Conservation (phyloP, 2,797 vertebrate genomes). For the Dromococcyx pavoninus region DNA sequence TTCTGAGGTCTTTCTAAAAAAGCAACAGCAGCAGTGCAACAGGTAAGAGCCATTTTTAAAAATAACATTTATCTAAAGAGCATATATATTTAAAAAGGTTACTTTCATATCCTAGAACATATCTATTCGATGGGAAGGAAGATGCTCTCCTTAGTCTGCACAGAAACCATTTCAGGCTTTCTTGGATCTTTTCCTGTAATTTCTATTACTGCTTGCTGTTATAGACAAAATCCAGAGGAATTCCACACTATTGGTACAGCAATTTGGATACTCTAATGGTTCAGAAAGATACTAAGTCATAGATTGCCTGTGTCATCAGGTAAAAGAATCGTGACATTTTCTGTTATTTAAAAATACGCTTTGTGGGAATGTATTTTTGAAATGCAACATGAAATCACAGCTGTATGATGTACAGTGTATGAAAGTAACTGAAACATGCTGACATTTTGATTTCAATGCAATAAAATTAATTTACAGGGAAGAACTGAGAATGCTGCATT, state of each 20-base stretch:
- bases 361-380: conserved; percentile 1
- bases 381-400: conserved; percentile 40
- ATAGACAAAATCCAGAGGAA: neutral
- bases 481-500: conserved; percentile 44
- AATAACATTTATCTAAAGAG: neutral
- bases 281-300: neutral
- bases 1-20: neutral
- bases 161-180: neutral
- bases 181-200: neutral
- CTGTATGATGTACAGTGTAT: neutral
- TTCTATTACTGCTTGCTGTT: neutral
- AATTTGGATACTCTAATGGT: neutral
- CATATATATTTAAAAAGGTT: neutral
- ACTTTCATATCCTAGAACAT: neutral
- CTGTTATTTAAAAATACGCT: conserved; percentile 38
- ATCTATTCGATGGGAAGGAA: neutral
- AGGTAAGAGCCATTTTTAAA: neutral
- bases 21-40: neutral
- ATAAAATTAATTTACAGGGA: conserved; percentile 68
- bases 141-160: neutral
- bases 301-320: neutral
- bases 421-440: conserved; percentile 45
- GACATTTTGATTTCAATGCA: conserved; percentile 68
- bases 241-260: neutral
- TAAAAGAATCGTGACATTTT: conserved; percentile 12